These are phyloP conservation scores for Spondyliosoma cantharus DNA, from an alignment of 2,797 vertebrate species.

Conservation along the genomic window DNA sequence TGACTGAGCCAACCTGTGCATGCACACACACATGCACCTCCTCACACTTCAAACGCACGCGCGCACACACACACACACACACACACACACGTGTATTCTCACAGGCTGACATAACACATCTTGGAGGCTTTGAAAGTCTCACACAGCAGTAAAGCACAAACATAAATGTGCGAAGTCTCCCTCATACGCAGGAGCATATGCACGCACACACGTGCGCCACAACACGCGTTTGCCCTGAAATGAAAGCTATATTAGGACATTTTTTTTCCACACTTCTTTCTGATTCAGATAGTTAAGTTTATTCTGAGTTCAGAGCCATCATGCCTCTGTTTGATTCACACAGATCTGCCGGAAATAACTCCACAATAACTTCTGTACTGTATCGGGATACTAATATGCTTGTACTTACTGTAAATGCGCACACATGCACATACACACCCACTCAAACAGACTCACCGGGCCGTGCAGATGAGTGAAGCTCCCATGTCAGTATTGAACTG, in stretches of 20 bases:
- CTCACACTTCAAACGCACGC: slow-evolving; percentile 47
- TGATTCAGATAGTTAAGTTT: slow-evolving; percentile 61
- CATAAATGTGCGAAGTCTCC: slow-evolving; percentile 72
- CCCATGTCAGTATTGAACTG: slow-evolving; percentile 77
- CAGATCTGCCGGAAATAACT: slow-evolving; percentile 58
- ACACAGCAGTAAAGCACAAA: slow-evolving; percentile 59
- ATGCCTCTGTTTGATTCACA: slow-evolving; percentile 62
- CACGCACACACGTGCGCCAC: slow-evolving; percentile 23
- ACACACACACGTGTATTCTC: slow-evolving; percentile 42
- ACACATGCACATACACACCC: slow-evolving; percentile 34
- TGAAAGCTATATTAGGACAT: slow-evolving; percentile 64
- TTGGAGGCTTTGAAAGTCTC: slow-evolving; percentile 69
- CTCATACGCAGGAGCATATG: slow-evolving; percentile 53
- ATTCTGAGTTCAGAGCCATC: slow-evolving; percentile 69
- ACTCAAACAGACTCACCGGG: slow-evolving; percentile 34
- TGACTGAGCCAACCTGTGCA: slow-evolving; percentile 79
- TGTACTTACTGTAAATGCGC: slow-evolving; percentile 25
- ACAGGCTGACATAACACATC: slow-evolving; percentile 72
- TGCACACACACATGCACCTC: slow-evolving; percentile 43
- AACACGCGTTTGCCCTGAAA: slow-evolving; percentile 56
- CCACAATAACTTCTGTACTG: slow-evolving; percentile 26
- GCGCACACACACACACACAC: slow-evolving; percentile 8
- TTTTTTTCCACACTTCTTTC: slow-evolving; percentile 32
- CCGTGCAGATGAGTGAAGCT: slow-evolving; percentile 62
- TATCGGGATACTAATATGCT: slow-evolving; percentile 12